Percentiles rank a stretch among this genome's conserved stretches.
Conservation (phyloP, 2,113 vertebrate genomes). For the Heterocephalus glaber region DNA sequence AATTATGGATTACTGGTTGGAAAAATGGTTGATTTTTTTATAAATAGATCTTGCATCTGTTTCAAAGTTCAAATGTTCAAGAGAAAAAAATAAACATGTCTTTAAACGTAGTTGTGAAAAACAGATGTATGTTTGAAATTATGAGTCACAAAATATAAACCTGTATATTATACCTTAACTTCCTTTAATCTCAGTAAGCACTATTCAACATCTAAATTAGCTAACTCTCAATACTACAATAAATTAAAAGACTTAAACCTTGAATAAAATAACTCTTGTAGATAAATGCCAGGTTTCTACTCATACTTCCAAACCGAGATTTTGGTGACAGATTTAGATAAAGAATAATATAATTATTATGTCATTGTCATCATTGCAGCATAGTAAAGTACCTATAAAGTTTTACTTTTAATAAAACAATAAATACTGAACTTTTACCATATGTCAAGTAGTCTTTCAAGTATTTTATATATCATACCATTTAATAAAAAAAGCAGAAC, state of each 20-base stretch:
- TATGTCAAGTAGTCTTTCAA: not conserved
- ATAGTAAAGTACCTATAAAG: not conserved
- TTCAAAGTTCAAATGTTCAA: conserved; percentile 4
- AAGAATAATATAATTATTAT: conserved; percentile 19
- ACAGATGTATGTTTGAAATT: not conserved
- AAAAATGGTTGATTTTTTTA: conserved; percentile 35
- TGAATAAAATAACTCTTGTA: not conserved
- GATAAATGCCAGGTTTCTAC: not conserved
- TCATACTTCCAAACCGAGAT: not conserved
- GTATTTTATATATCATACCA: not conserved
- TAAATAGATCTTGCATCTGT: not conserved
- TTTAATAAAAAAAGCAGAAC: not conserved
- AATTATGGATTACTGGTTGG: conserved; percentile 38
- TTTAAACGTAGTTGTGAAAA: conserved; percentile 16
- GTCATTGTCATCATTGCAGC: not conserved
- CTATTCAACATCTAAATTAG: conserved; percentile 8
- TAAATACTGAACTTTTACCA: not conserved
- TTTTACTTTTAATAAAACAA: conserved; percentile 43
- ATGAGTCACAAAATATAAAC: not conserved
- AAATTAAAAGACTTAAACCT: conserved; percentile 24
- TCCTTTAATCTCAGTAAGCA: not conserved
- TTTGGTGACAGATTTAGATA: not conserved
- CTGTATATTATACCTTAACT: conserved; percentile 5
- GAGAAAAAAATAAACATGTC: not conserved
- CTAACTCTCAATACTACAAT: conserved; percentile 9